phyloP scores from a whole-genome alignment of 2,888 invertebrate genomes.

The Ischnus inquisitorius region DNA sequence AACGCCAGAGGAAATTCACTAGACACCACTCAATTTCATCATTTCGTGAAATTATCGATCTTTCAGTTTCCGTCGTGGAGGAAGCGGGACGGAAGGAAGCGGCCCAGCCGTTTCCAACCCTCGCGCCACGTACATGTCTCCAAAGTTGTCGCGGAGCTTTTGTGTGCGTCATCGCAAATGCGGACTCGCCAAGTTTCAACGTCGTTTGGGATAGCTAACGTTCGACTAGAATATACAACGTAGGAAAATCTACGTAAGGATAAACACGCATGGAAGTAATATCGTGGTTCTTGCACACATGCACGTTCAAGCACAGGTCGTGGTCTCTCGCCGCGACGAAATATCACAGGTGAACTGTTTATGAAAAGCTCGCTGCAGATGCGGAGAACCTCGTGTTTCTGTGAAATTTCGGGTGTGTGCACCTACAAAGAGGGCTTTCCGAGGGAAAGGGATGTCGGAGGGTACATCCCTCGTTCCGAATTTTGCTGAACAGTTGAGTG shows the following conservation, averaged over 20 bases:
- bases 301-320: not conserved
- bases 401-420: not conserved
- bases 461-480: not conserved
- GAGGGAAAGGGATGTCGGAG: not conserved
- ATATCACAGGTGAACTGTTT: not conserved
- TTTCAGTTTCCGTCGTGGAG: not conserved
- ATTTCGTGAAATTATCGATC: not conserved
- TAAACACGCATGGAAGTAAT: not conserved
- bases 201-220: constrained; percentile 9
- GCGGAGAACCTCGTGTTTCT: not conserved
- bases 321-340: not conserved
- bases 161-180: constrained; percentile 15
- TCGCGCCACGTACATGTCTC: constrained; percentile 21
- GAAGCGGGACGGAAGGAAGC: not conserved
- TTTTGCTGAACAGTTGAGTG: constrained; percentile 7
- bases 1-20: not conserved
- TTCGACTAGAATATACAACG: constrained; percentile 19
- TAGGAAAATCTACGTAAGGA: not conserved
- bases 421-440: not conserved
- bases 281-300: not conserved
- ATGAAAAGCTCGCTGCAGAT: not conserved
- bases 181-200: constrained; percentile 21
- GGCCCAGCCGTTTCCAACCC: not conserved
- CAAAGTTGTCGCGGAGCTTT: constrained; percentile 30
- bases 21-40: constrained; percentile 21